These are phyloP conservation scores for Cataglyphis hispanica DNA, from an alignment of 1,140 invertebrate species.

Conservation along the genomic window DNA sequence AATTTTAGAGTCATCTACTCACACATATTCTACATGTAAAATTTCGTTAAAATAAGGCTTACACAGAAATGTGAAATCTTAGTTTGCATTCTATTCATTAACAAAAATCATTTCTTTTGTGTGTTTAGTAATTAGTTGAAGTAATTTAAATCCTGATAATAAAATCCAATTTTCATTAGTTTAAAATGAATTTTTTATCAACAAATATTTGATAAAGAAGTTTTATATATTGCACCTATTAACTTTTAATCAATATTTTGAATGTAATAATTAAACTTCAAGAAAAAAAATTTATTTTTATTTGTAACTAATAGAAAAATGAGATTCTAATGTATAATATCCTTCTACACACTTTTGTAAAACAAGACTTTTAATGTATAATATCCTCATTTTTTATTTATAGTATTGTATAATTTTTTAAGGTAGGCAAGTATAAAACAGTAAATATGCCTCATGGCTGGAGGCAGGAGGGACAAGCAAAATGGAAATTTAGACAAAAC, in stretches of 20 bases:
- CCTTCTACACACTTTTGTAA: no score
- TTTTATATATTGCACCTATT: background rate
- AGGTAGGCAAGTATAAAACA: constrained; percentile 82
- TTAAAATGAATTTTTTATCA: background rate
- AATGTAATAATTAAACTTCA: no score
- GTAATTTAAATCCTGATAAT: background rate
- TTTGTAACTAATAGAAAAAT: no score
- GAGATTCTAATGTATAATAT: no score
- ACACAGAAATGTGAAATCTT: background rate
- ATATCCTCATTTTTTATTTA: no score
- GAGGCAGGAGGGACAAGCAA: constrained; percentile 81
- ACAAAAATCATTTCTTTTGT: no score
- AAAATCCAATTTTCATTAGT: background rate
- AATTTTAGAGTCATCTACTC: background rate
- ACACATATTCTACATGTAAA: background rate
- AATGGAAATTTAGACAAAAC: constrained; percentile 82
- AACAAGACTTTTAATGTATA: no score
- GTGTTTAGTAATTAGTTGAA: background rate
- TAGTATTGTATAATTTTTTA: constrained; percentile 62
- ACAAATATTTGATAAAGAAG: background rate
- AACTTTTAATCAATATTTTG: no score
- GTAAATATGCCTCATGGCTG: constrained; percentile 85
- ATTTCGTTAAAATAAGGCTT: background rate
- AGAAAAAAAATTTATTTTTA: no score
- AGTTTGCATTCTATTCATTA: background rate